Conservation (phyloP, 2,888 invertebrate species). For the Formica aserva region DNA sequence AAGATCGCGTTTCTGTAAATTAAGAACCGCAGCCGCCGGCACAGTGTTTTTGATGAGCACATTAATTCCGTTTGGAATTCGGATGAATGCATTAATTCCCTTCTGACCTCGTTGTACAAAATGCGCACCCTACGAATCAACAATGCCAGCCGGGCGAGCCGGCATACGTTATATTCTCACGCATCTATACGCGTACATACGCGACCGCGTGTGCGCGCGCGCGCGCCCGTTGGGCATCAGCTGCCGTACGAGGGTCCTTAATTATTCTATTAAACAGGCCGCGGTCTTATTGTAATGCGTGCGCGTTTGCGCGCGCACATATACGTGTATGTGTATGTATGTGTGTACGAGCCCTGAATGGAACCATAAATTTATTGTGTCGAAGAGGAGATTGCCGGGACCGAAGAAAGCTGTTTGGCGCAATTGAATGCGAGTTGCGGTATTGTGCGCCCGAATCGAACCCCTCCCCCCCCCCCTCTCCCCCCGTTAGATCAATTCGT, state of each 20-base stretch:
- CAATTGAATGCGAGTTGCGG: constrained; percentile 75
- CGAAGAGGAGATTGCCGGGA: constrained; percentile 74
- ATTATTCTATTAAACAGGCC: constrained; percentile 85
- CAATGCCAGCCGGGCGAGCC: constrained; percentile 64
- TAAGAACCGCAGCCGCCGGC: constrained; percentile 35
- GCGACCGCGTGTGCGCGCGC: constrained; percentile 37
- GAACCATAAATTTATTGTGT: constrained; percentile 81
- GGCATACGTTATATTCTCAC: constrained; percentile 64
- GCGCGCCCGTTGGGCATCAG: constrained; percentile 78
- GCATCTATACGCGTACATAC: constrained; percentile 46
- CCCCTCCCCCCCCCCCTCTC: background rate
- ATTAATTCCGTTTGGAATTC: constrained; percentile 78
- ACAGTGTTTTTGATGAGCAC: constrained; percentile 72
- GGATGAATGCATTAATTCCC: constrained; percentile 72
- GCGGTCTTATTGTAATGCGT: constrained; percentile 83
- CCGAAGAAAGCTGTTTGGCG: constrained; percentile 69
- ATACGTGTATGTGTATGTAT: constrained; percentile 48
- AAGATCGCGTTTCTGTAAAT: constrained; percentile 21
- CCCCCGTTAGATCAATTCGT: constrained; percentile 67
- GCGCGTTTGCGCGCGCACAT: constrained; percentile 60
- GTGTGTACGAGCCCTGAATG: constrained; percentile 69
- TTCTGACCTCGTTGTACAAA: constrained; percentile 74
- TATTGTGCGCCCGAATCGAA: constrained; percentile 72
- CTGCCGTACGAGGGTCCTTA: constrained; percentile 84
- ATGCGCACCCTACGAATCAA: constrained; percentile 73